These are phyloP conservation scores for Ypsolopha scabrella DNA, from an alignment of 2,888 invertebrate species.

Conservation along the genomic window DNA sequence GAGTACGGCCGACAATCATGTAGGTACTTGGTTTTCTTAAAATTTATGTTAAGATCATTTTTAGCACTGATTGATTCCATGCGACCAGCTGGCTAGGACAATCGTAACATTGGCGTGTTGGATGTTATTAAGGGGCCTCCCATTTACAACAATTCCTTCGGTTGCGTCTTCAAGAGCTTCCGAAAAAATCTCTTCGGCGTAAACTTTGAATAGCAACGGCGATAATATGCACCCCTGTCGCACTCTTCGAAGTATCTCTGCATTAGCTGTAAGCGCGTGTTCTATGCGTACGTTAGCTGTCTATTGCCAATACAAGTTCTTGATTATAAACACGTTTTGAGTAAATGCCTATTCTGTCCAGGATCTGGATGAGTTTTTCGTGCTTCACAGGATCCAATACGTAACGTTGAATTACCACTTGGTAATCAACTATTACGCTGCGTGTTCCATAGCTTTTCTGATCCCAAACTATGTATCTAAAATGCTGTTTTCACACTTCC, in stretches of 20 bases:
- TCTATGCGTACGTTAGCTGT: background rate
- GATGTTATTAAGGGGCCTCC: slow-evolving; percentile 1
- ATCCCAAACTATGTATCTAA: background rate
- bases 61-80: background rate
- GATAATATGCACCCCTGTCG: slow-evolving; percentile 2
- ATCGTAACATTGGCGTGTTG: slow-evolving; percentile 4
- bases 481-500: background rate
- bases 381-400: slow-evolving; percentile 1
- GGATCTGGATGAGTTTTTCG: background rate
- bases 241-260: background rate
- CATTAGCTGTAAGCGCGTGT: background rate
- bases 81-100: background rate
- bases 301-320: slow-evolving; percentile 2
- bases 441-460: background rate
- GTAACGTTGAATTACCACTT: background rate
- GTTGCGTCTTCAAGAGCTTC: background rate
- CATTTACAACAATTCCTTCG: background rate
- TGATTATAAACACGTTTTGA: background rate
- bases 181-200: slow-evolving; percentile 2
- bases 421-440: background rate
- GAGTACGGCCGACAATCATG: slow-evolving; percentile 2
- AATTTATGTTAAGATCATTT: background rate
- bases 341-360: background rate
- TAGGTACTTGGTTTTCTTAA: slow-evolving; percentile 1
- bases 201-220: slow-evolving; percentile 3